Evolutionary conservation across 2,888 invertebrate species (phyloP).

Genomic region (Eutolmus rufibarbis): DNA sequence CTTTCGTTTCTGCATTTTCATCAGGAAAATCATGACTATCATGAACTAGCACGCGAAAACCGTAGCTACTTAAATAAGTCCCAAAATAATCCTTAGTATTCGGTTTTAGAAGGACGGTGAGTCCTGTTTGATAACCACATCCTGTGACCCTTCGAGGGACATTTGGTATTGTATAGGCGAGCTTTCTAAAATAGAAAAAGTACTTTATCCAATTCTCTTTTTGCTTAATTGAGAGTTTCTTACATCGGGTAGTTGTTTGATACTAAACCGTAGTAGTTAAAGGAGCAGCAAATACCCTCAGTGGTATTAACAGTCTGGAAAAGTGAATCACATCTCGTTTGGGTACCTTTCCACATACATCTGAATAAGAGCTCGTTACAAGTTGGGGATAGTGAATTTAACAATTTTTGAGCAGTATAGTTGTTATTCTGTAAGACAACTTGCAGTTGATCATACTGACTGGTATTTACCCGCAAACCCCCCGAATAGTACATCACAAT

Average conservation of each 20-base stretch:
- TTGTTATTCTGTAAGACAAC: constrained; percentile 50
- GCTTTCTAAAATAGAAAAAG: constrained; percentile 54
- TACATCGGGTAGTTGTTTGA: constrained; percentile 55
- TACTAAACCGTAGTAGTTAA: constrained; percentile 68
- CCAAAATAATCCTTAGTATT: constrained; percentile 70
- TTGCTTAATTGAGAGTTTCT: constrained; percentile 17
- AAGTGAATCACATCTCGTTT: constrained; percentile 64
- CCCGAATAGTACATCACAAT: constrained; percentile 50
- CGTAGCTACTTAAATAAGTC: constrained; percentile 68
- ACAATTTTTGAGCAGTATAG: constrained; percentile 50
- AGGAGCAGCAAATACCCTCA: constrained; percentile 70
- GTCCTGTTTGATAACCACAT: constrained; percentile 74
- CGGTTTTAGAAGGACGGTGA: constrained; percentile 68
- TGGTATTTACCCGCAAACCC: constrained; percentile 27
- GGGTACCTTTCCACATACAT: constrained; percentile 69
- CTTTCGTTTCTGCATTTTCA: constrained; percentile 68
- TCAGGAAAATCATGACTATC: constrained; percentile 72
- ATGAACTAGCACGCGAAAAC: constrained; percentile 71
- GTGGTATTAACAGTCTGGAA: constrained; percentile 65
- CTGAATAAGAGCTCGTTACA: constrained; percentile 65
- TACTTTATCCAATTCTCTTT: not conserved
- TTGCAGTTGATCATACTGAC: constrained; percentile 49
- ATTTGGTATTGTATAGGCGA: constrained; percentile 59
- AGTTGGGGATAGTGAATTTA: constrained; percentile 62
- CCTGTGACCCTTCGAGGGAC: constrained; percentile 70